Evolutionary conservation across 2,888 invertebrate species (phyloP), one percentile per base, ranked within the genome.

Genomic region (Napeogenes inachia): DNA sequence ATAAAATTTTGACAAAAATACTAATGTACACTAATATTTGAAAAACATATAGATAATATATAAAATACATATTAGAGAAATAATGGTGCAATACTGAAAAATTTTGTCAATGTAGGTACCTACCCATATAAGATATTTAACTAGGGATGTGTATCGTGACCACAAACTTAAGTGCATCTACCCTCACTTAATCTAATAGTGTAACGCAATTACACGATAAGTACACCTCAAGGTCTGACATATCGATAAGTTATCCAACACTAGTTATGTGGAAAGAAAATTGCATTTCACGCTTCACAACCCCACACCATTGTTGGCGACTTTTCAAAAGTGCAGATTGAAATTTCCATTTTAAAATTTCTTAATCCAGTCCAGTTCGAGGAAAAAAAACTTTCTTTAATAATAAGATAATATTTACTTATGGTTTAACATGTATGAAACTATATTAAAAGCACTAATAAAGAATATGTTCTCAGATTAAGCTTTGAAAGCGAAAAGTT

Each of bases 181-280:
- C 61, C 61, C 53, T 57, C 46, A 32, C 54, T 57, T 66, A 66
- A 66, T 66, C 66, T 66, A 66, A 66, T 66, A 66, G 61, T 66
- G 61, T 66, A 66, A 66, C 66, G 61, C 66, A 59, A 61, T 66
- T 66, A 66, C 58, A 61, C 61, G 59, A 59, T 61, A 63, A 63
- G 61, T 56, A 42, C 55, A n/a, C 57, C 57, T 47, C 64, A 64
- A 64, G 66, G 66, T 50, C 66, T 57, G 57, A 59, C 57, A 61
- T 55, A 56, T 60, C 65, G 60, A 62, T 65, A 61, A 57, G 61
- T 66, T 64, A 64, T 61, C 61, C 64, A 64, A 64, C 61, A 57
- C 54, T 61, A 54, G 57, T 56, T 63, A 30, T 50, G 12, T 50
- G 50, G 30, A 30, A 50, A 50, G 50, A 50, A 50, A 50, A 50